Conservation (phyloP, 2,113 vertebrate species). For the Silurus meridionalis region DNA sequence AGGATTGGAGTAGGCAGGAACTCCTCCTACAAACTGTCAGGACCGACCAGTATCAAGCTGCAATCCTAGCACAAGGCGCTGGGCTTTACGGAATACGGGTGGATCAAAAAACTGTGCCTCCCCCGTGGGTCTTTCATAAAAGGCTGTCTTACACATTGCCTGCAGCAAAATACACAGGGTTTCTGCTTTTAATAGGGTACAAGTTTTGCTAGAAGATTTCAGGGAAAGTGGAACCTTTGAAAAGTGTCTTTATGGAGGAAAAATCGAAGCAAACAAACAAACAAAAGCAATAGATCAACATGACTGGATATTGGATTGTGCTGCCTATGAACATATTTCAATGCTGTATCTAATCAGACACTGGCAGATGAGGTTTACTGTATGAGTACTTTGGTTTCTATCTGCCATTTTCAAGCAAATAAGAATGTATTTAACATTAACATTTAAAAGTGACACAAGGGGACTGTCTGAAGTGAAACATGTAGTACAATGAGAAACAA, state of each 20-base stretch:
- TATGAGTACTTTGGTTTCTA: not conserved
- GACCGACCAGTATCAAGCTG: not conserved
- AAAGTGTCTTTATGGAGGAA: not conserved
- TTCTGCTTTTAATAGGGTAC: not conserved
- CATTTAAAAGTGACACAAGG: not conserved
- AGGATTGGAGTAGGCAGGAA: not conserved
- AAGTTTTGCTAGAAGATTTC: not conserved
- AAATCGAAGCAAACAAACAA: not conserved
- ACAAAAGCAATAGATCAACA: no score
- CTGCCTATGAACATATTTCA: not conserved
- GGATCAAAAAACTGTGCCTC: not conserved
- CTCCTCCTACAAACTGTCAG: not conserved
- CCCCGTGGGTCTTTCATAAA: slow-evolving; percentile 5
- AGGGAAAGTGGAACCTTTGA: not conserved
- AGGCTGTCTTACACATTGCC: slow-evolving; percentile 62
- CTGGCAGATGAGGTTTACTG: not conserved
- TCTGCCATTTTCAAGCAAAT: not conserved
- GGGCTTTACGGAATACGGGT: not conserved
- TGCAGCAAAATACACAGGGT: slow-evolving; percentile 62
- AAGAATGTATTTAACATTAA: not conserved
- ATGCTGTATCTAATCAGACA: not conserved
- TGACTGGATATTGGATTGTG: not conserved
- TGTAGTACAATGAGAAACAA: no score
- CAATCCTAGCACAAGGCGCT: not conserved
- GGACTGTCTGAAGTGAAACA: not conserved